phyloP scores from a whole-genome alignment of 2,888 invertebrate genomes.

The Agelastica alni region DNA sequence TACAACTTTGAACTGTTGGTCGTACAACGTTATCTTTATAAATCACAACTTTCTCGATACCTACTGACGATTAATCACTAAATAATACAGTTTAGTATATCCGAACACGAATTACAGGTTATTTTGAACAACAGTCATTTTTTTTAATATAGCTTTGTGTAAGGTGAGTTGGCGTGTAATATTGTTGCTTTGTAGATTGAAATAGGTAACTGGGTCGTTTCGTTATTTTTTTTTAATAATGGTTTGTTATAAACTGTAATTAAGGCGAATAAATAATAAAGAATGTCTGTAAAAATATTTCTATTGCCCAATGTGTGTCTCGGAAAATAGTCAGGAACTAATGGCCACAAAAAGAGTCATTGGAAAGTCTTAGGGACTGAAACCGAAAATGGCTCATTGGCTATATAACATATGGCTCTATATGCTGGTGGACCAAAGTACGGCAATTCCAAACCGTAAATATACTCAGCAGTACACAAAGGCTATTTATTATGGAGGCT shows the following conservation, averaged over 20 bases:
- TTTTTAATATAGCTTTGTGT: not conserved
- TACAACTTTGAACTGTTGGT: not conserved
- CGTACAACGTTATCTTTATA: not conserved
- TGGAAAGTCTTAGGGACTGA: too few relatives aligned
- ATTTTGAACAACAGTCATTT: not conserved
- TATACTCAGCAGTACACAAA: too few relatives aligned
- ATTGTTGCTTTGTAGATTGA: not conserved
- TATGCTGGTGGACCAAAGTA: too few relatives aligned
- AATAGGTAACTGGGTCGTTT: not conserved
- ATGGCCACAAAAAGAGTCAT: too few relatives aligned
- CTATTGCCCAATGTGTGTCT: too few relatives aligned
- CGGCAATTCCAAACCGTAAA: too few relatives aligned
- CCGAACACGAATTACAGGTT: not conserved
- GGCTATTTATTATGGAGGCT: too few relatives aligned
- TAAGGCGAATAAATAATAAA: not conserved
- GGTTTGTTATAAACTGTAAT: not conserved
- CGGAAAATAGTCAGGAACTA: not conserved
- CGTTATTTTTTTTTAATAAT: not conserved
- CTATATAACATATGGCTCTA: too few relatives aligned
- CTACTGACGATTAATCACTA: not conserved
- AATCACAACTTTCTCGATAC: constrained; percentile 1
- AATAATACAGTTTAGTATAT: constrained; percentile 6
- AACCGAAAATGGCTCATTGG: too few relatives aligned
- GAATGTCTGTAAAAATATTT: too few relatives aligned
- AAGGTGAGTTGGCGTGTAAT: constrained; percentile 2